Conservation (phyloP, 2,113 vertebrate species). For the Ellobius talpinus region DNA sequence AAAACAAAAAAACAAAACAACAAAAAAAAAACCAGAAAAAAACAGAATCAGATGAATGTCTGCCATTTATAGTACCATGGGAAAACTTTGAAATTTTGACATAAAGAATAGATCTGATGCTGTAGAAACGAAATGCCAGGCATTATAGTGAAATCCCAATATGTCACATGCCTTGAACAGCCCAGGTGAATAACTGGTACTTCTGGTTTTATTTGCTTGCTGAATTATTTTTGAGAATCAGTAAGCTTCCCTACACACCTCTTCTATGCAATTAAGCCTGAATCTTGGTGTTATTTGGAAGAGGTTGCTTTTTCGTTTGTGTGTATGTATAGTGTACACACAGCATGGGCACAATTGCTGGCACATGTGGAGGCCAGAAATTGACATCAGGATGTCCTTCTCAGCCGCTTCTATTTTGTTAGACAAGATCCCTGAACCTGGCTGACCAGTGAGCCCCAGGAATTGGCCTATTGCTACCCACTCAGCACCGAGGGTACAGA, state of each 20-base stretch:
- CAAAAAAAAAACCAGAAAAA: too few species aligned
- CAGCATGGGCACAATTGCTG: not conserved
- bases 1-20: too few species aligned
- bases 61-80: not conserved
- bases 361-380: not conserved
- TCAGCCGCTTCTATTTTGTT: not conserved
- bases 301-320: not conserved
- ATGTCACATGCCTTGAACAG: not conserved
- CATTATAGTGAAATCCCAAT: not conserved
- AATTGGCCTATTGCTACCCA: not conserved
- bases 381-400: not conserved
- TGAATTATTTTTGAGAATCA: not conserved
- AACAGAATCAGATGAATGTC: not conserved
- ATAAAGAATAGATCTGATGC: not conserved
- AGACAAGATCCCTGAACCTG: not conserved
- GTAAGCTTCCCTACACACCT: not conserved
- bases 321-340: not conserved
- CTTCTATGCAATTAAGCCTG: not conserved
- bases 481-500: not conserved
- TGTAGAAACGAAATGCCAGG: not conserved
- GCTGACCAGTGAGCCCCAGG: not conserved
- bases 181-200: not conserved
- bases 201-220: constrained; percentile 3
- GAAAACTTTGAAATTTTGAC: not conserved
- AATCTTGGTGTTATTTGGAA: not conserved